Percentiles rank a stretch among this genome's conserved stretches.
phyloP scores from a whole-genome alignment of 2,797 vertebrate species.

The Anolis apletophallus region DNA sequence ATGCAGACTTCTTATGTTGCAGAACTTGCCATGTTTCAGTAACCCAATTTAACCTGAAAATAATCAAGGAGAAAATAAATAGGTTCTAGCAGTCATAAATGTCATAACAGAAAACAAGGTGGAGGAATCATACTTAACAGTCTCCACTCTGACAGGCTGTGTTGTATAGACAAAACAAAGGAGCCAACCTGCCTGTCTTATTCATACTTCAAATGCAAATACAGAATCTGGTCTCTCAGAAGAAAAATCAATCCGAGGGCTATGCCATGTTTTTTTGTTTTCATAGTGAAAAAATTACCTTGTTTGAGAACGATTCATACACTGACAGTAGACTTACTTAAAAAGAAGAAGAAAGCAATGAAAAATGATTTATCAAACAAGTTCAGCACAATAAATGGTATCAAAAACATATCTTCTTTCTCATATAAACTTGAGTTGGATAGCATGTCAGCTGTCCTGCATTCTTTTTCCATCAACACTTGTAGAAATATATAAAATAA shows the following conservation, averaged over 20 bases:
- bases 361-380: conserved; percentile 28
- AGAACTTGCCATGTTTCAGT: conserved; percentile 50
- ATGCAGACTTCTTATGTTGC: conserved; percentile 52
- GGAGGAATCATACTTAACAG: conserved; percentile 31
- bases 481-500: not conserved
- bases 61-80: conserved; percentile 61
- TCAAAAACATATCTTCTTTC: conserved; percentile 32
- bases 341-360: not conserved
- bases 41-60: conserved; percentile 62
- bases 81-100: conserved; percentile 63
- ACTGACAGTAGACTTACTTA: not conserved
- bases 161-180: not conserved
- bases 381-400: conserved; percentile 1
- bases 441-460: not conserved
- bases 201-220: not conserved
- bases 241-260: conserved; percentile 13
- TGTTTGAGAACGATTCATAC: conserved; percentile 28
- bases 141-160: conserved; percentile 42
- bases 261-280: not conserved
- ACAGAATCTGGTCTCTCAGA: not conserved
- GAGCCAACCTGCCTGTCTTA: not conserved
- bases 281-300: conserved; percentile 39
- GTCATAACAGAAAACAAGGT: conserved; percentile 31
- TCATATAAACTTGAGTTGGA: conserved; percentile 8
- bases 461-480: conserved; percentile 46